These are phyloP conservation scores for Epizoanthus ramosus DNA, from an alignment of 92 coral and sea anemone genomes.

Conservation along the genomic window DNA sequence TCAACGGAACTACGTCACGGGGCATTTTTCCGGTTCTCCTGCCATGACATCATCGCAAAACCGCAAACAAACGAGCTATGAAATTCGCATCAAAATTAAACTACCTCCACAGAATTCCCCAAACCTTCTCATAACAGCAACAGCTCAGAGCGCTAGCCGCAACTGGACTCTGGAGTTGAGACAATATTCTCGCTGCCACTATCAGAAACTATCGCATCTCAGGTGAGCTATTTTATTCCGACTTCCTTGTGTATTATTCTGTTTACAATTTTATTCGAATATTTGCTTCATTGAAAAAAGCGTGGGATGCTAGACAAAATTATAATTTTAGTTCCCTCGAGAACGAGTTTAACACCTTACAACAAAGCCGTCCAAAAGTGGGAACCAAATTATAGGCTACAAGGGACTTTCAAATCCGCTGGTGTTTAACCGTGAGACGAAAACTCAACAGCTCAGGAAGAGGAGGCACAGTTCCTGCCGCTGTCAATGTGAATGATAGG, in stretches of 20 bases:
- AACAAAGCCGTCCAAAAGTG: not conserved
- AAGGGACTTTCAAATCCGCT: not conserved
- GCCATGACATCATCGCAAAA: conserved; percentile 19
- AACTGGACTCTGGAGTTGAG: not conserved
- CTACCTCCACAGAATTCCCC: not conserved
- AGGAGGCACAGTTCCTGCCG: too few species aligned
- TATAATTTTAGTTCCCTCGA: not conserved
- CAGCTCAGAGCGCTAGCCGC: not conserved
- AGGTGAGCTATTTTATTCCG: not conserved
- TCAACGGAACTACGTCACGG: conserved; percentile 17
- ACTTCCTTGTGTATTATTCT: not conserved
- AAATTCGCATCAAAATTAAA: conserved; percentile 16
- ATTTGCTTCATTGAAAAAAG: not conserved
- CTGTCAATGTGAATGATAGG: too few species aligned
- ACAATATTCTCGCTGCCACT: not conserved
- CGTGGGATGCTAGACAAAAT: not conserved
- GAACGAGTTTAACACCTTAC: not conserved
- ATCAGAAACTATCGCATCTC: not conserved
- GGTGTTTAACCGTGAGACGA: not conserved
- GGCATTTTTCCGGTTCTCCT: conserved; percentile 6
- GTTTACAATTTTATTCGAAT: not conserved
- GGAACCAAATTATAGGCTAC: not conserved
- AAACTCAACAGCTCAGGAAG: too few species aligned
- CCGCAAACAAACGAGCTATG: conserved; percentile 14
- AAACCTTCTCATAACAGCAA: not conserved